Evolutionary conservation across 2,797 vertebrate species (phyloP).

Genomic region (Ambastaia sidthimunki): DNA sequence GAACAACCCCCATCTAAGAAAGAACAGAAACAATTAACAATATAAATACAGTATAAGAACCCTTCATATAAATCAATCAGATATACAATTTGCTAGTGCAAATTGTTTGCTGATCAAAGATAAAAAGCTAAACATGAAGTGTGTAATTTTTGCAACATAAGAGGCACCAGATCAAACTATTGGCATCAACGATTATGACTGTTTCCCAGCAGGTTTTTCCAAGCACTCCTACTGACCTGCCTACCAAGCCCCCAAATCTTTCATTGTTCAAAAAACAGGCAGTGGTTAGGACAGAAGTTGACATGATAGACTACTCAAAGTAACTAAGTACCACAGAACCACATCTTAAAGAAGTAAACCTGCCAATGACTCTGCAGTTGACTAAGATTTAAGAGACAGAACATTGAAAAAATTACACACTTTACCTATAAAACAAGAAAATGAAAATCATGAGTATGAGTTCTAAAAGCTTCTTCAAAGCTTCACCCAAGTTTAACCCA

Average conservation of each 20-base stretch:
- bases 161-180: no score
- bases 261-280: no score
- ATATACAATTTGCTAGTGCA: not conserved
- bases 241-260: no score
- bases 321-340: not conserved
- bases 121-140: not conserved
- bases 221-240: not conserved
- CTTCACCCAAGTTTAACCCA: no score
- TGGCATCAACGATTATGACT: no score
- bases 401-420: not conserved
- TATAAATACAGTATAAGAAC: not conserved
- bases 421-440: slow-evolving; percentile 1
- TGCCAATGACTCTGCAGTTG: not conserved
- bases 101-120: no score
- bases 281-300: no score
- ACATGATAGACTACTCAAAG: no score
- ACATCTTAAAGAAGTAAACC: not conserved
- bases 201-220: not conserved
- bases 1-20: slow-evolving; percentile 78
- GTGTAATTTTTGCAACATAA: not conserved
- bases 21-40: slow-evolving; percentile 26
- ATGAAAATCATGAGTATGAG: not conserved
- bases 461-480: no score
- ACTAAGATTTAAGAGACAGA: not conserved
- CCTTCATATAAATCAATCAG: not conserved